Base-by-base conservation (phyloP, 2,797 vertebrate species). In the Melanotaenia pygmaea region DNA sequence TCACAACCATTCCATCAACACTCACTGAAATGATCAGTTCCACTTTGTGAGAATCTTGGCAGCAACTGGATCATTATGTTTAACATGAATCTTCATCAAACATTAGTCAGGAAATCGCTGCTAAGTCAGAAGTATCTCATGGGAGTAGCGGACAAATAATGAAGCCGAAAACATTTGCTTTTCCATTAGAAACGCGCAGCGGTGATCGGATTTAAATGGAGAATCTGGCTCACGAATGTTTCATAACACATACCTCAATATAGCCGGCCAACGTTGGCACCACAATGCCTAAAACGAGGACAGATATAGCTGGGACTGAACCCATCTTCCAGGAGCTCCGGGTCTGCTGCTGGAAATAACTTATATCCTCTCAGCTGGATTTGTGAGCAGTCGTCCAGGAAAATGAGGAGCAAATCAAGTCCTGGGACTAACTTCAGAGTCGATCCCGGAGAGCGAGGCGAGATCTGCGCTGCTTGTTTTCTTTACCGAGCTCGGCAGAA, bases 261-360 rank as follows among this genome's bases (percentile, higher is more conserved):
- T 98, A 98, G 4, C 96, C 96, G 45, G 96, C 94, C 74, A 97
- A 82, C 11, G 90, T 86, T 26, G 96, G 96, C 37, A 94, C 95
- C 47, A 95, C 89, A 6, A 97, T 89, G 76, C 89, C 95, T 83
- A 96, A 71, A 58, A 97, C 67, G 5, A 96, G 81, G 72, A 95
- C 83, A 6, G 94, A 67, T 35, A 96, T 89, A 28, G 94, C 94
- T 37, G 92, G 90, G 83, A 93, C 26, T 1, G 76, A 88, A 5
- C 89, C 94, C 94, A 95, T 95, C 90, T 91, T 93, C 81, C 76
- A 77, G 61, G 82, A 79, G 79, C 83, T 85, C 65, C 69, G 59
- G 18, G 58, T 66, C 6, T 16, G 50, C 76, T 75, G 58, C 79
- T 50, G 76, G 63, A 77, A 85, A 91, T 66, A 86, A 89, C 86